Conservation (phyloP, 1,140 invertebrate genomes). For the Octopus bimaculoides region DNA sequence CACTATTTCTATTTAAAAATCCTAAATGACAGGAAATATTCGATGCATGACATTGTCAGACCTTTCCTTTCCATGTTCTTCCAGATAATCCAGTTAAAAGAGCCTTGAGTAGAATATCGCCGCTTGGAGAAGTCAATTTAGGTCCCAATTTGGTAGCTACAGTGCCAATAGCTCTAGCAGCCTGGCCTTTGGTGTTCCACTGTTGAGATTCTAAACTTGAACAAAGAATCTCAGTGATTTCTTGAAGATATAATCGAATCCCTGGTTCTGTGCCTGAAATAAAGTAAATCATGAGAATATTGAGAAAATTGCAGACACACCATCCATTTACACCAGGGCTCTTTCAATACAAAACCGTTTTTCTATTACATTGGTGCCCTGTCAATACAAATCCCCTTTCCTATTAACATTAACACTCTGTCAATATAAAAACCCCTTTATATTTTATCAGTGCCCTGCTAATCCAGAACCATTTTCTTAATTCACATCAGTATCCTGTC, state of each 20-base stretch:
- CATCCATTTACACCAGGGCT: too few species aligned
- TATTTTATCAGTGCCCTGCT: too few species aligned
- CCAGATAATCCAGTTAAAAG: conserved; percentile 74
- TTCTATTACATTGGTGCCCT: too few species aligned
- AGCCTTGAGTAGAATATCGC: conserved; percentile 68
- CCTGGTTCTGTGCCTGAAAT: conserved; percentile 72
- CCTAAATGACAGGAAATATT: too few species aligned
- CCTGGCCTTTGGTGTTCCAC: conserved; percentile 84
- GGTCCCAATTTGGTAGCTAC: conserved; percentile 73
- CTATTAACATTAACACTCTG: too few species aligned
- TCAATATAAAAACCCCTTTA: too few species aligned
- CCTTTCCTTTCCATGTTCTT: conserved; percentile 83
- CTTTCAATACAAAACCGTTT: too few species aligned
- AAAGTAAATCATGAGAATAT: background rate
- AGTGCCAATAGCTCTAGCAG: conserved; percentile 76
- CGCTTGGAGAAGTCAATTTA: conserved; percentile 66
- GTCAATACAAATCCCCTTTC: too few species aligned
- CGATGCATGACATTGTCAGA: background rate
- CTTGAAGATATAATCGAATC: conserved; percentile 72
- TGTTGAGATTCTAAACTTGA: conserved; percentile 73
- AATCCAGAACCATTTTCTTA: too few species aligned
- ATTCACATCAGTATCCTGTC: too few species aligned
- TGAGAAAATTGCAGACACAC: background rate
- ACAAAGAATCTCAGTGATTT: conserved; percentile 72
- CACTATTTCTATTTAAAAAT: too few species aligned